phyloP scores from a whole-genome alignment of 2,797 vertebrate species.

The Phylloscopus collybita region DNA sequence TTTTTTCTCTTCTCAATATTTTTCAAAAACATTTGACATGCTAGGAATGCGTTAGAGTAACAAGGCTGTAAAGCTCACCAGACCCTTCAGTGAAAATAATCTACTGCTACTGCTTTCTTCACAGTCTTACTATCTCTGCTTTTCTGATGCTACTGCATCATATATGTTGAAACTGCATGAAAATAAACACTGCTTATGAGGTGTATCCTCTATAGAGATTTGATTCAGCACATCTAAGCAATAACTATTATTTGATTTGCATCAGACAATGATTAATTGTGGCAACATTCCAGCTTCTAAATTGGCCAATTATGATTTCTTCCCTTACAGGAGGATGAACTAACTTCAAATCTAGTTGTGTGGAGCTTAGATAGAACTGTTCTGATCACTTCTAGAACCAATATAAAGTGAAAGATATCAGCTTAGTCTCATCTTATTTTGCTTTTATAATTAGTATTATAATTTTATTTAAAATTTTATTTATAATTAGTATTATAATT shows the following conservation, averaged over 20 bases:
- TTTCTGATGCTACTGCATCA: background rate
- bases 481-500: background rate
- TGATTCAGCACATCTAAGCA: background rate
- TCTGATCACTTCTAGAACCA: background rate
- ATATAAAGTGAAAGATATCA: background rate
- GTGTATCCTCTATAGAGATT: background rate
- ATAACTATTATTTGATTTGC: slow-evolving; percentile 5
- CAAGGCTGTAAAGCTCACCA: background rate
- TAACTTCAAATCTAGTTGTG: background rate
- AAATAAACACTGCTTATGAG: background rate
- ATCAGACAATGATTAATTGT: background rate
- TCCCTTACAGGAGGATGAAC: background rate
- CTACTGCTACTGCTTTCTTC: background rate
- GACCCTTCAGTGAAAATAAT: background rate
- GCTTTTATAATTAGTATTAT: background rate
- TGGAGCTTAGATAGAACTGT: background rate
- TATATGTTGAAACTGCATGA: background rate
- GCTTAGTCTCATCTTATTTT: background rate
- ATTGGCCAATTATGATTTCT: background rate
- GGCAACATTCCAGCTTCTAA: background rate
- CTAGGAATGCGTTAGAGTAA: background rate
- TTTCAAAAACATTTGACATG: background rate
- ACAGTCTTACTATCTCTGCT: background rate
- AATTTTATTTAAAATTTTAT: background rate
- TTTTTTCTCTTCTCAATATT: background rate